Evolutionary conservation across 2,797 vertebrate genomes (phyloP).

Genomic region (Pangasius djambal): DNA sequence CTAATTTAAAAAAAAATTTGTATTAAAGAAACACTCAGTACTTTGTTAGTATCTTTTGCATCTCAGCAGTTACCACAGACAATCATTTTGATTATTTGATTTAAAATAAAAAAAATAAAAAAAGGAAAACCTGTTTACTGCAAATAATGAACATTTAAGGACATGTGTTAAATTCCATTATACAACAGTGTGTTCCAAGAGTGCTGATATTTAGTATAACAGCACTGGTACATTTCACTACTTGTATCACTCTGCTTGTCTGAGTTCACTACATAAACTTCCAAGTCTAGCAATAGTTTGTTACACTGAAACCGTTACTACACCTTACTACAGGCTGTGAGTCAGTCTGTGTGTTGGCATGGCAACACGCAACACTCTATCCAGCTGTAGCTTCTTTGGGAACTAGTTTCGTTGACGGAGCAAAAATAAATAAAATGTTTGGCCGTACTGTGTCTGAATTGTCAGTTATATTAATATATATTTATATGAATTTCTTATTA

Average conservation of each 20-base stretch:
- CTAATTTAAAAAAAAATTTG: not conserved
- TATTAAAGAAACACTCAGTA: not conserved
- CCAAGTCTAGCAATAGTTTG: not conserved
- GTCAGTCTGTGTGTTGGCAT: not conserved
- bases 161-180: not conserved
- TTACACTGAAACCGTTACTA: not conserved
- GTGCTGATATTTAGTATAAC: not conserved
- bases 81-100: not conserved
- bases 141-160: not conserved
- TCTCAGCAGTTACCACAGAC: not conserved
- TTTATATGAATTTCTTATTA: not conserved
- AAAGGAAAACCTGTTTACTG: not conserved
- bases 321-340: not conserved
- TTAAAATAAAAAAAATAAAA: not conserved
- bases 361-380: not conserved
- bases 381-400: not conserved
- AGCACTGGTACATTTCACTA: not conserved
- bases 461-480: not conserved
- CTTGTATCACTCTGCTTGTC: not conserved
- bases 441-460: too few relatives aligned
- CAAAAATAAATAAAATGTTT: not conserved
- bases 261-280: not conserved
- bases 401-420: not conserved
- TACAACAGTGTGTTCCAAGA: not conserved
- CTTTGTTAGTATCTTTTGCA: not conserved